Conservation (phyloP, 2,888 invertebrate genomes). For the Sceliomorpha sp. region DNA sequence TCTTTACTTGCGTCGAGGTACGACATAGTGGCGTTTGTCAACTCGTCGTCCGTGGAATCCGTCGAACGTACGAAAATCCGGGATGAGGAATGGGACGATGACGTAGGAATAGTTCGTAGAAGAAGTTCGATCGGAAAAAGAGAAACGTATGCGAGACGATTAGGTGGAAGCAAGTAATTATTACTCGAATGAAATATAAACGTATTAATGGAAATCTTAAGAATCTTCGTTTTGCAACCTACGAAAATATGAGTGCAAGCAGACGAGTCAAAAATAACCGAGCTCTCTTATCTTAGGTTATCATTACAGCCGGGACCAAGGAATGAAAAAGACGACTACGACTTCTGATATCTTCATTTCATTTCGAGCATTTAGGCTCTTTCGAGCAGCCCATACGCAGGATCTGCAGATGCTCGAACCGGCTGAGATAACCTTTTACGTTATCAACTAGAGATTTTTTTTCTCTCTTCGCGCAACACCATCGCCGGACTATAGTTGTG, state of each 20-base stretch:
- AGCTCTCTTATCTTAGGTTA: constrained; percentile 42
- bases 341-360: constrained; percentile 25
- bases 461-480: constrained; percentile 27
- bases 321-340: constrained; percentile 29
- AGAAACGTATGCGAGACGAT: too few relatives aligned
- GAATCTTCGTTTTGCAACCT: constrained; percentile 8
- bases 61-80: too few relatives aligned
- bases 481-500: constrained; percentile 32
- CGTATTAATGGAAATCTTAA: neutral
- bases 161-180: too few relatives aligned
- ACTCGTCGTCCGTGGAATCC: too few relatives aligned
- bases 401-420: constrained; percentile 29
- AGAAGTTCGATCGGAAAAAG: too few relatives aligned
- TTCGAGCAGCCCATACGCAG: constrained; percentile 9
- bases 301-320: constrained; percentile 20
- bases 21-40: neutral
- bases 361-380: constrained; percentile 24
- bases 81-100: too few relatives aligned
- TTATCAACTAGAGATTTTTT: constrained; percentile 21
- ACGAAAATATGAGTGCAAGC: constrained; percentile 16
- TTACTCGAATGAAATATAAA: too few relatives aligned
- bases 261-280: constrained; percentile 25
- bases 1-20: constrained; percentile 5
- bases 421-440: constrained; percentile 29
- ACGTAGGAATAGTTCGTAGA: too few relatives aligned